A percentile compares a stretch with the other conserved stretches of the same genome.
phyloP scores from a whole-genome alignment of 2,113 vertebrate species.

The Tetrax tetrax region DNA sequence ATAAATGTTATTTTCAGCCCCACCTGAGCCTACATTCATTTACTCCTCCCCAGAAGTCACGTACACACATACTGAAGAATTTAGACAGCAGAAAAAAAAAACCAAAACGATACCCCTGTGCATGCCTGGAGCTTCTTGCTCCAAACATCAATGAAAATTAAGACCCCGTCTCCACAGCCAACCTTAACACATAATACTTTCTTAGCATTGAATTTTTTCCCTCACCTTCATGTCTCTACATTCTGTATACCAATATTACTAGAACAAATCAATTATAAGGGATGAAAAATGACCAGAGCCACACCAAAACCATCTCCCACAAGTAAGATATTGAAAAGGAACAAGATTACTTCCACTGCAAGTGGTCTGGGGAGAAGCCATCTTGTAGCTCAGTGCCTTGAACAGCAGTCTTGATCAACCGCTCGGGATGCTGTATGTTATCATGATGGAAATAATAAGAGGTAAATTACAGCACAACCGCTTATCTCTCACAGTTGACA shows the following conservation, averaged over 20 bases:
- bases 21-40: slow-evolving; percentile 46
- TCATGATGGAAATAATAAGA: background rate
- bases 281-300: slow-evolving; percentile 35
- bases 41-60: slow-evolving; percentile 14
- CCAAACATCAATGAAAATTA: background rate
- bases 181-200: background rate
- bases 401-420: background rate
- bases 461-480: background rate
- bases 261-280: slow-evolving; percentile 48
- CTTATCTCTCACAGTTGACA: background rate
- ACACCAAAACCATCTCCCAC: slow-evolving; percentile 10
- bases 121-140: background rate
- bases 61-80: background rate
- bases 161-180: background rate
- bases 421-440: background rate
- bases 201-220: background rate
- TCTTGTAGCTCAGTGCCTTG: background rate
- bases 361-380: slow-evolving; percentile 36
- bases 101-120: background rate
- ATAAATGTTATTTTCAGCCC: slow-evolving; percentile 60
- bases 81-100: background rate
- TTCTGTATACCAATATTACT: background rate
- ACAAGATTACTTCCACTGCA: background rate
- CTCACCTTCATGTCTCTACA: background rate
- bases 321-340: background rate